Conservation (phyloP, 2,888 invertebrate species). For the Oligia fasciuncula region DNA sequence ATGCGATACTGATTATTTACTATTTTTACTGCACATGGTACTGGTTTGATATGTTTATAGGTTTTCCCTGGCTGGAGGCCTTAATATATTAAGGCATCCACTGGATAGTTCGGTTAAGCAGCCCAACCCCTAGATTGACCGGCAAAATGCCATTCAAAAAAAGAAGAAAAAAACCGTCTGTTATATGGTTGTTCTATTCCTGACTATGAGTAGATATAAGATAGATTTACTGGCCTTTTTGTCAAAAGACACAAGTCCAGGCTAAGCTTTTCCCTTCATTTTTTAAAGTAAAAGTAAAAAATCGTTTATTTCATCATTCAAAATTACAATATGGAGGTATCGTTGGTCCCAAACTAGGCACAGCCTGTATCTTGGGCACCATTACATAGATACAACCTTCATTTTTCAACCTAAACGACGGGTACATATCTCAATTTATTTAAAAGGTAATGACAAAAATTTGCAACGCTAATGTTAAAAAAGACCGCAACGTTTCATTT, state of each 20-base stretch:
- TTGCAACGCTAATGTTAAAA: constrained; percentile 11
- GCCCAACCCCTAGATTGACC: not conserved
- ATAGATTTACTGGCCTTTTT: not conserved
- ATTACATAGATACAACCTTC: no score
- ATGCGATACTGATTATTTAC: not conserved
- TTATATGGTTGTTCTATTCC: not conserved
- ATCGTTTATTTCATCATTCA: no score
- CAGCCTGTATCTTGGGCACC: no score
- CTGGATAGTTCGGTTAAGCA: not conserved
- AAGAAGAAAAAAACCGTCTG: not conserved
- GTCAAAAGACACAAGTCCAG: not conserved
- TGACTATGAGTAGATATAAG: not conserved
- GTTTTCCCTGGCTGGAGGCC: not conserved
- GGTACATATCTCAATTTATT: not conserved
- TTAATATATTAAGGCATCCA: not conserved
- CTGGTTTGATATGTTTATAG: not conserved
- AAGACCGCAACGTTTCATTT: constrained; percentile 35
- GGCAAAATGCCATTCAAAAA: not conserved
- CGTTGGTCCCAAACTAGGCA: no score
- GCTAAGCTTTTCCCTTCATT: not conserved
- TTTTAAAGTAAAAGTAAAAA: no score
- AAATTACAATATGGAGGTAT: no score
- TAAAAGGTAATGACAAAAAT: not conserved
- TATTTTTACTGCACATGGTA: not conserved
- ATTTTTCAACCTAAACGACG: no score